Evolutionary conservation across 2,888 invertebrate genomes (phyloP), one percentile per base, ranked within the genome.

Genomic region (Apotomis capreana): DNA sequence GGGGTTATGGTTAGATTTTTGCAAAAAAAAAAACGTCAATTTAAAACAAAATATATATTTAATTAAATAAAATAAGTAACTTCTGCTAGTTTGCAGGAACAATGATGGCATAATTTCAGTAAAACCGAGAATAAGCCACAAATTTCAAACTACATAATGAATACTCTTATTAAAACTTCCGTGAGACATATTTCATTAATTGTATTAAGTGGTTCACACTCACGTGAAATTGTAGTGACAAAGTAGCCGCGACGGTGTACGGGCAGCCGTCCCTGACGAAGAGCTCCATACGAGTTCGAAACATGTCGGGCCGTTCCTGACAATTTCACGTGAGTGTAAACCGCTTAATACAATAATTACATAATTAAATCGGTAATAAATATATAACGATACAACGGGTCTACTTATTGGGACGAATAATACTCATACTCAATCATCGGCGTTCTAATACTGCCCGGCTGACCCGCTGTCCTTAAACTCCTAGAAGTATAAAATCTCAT

Each of bases 1-100:
- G 55, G 26, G 26, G 55, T 55, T 13, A 10, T 9, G 15, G 55
- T 6, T 6, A 15, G 6, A 3, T 26, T 26, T 5, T n/a, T 12
- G 13, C 15, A 8, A 49, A 59, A 12, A 68, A 60, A 51, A 8
- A 68, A 59, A 51, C 8, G 44, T 26, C 15, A 13, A 36, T 44
- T 61, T 51, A 49, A 68, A 68, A 52, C 60, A 68, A 68, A 68
- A 68, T 68, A 68, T 54, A 55, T 46, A 68, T 61, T 55, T 55
- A 60, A 37, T 68, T 54, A 36, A 54, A 54, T 55, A 26, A 61
- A 61, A 26, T 46, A 46, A 68, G 52, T 60, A 68, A 54, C 26
- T 40, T 68, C 60, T 52, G 37, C 68, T 3, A 65, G 6, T 57
- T 10, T 44, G 63, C 54, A 55, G 44, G 36, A 9, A 9, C 37